Evolutionary conservation across 1,140 invertebrate genomes (phyloP).

Genomic region (Drosophila ambigua): DNA sequence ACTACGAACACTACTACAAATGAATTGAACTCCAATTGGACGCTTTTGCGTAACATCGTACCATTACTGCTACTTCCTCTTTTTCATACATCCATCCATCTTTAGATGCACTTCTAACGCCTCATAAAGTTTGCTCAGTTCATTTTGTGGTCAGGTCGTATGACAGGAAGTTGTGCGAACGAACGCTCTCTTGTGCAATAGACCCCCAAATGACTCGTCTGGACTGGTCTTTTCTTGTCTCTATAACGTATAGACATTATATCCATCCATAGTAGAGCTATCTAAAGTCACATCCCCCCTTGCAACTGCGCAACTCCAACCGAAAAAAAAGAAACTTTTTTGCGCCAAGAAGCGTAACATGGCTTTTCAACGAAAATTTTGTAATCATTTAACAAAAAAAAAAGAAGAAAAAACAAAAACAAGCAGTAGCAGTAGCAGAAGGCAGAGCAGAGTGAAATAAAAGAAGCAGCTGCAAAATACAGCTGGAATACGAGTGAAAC

Average conservation of each 20-base stretch:
- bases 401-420: conserved; percentile 11
- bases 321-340: conserved; percentile 70
- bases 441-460: conserved; percentile 11
- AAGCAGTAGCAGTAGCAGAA: conserved; percentile 24
- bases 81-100: background rate
- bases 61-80: background rate
- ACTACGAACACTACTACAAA: no score
- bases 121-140: conserved; percentile 33
- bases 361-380: conserved; percentile 80
- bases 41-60: no score
- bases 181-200: conserved; percentile 62
- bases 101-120: conserved; percentile 28
- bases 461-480: conserved; percentile 45
- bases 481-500: conserved; percentile 59
- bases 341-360: conserved; percentile 81
- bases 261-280: conserved; percentile 43
- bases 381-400: conserved; percentile 76
- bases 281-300: conserved; percentile 29
- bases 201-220: conserved; percentile 31
- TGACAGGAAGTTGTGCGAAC: conserved; percentile 61
- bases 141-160: conserved; percentile 17
- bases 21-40: no score
- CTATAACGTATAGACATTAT: conserved; percentile 51
- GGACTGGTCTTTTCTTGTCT: conserved; percentile 28
- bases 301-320: conserved; percentile 72